Conservation (phyloP, 2,113 vertebrate species). For the Lathamus discolor region DNA sequence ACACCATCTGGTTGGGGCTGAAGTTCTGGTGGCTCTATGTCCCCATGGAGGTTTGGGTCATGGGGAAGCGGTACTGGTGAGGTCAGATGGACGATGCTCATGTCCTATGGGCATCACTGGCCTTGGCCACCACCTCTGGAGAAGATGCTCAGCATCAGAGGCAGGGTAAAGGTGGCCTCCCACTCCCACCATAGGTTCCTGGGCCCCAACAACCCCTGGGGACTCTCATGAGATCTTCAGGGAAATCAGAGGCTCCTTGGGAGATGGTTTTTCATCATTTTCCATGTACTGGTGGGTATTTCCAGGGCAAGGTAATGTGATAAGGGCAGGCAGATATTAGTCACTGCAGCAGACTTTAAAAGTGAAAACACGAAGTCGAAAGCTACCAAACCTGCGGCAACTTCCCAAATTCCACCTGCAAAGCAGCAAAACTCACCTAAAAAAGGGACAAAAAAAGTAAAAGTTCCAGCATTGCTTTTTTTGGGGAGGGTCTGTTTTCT, state of each 20-base stretch:
- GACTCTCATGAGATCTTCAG: background rate
- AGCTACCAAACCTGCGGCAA: background rate
- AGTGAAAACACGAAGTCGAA: slow-evolving; percentile 76
- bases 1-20: rapidly evolving
- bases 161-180: background rate
- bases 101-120: background rate
- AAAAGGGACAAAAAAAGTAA: slow-evolving; percentile 37
- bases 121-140: background rate
- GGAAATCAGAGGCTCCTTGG: background rate
- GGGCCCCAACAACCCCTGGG: rapidly evolving
- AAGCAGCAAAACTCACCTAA: slow-evolving; percentile 28
- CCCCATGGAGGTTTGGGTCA: background rate
- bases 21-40: background rate
- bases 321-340: background rate
- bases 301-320: slow-evolving; percentile 46
- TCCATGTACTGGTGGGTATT: slow-evolving; percentile 7
- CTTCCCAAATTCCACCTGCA: slow-evolving; percentile 76
- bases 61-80: background rate
- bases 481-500: background rate
- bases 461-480: background rate
- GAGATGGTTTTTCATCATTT: background rate
- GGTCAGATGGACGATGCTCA: no score
- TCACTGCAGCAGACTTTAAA: slow-evolving; percentile 68
- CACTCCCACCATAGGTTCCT: rapidly evolving
- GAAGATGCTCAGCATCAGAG: background rate